Percentiles rank a stretch among this genome's conserved stretches.
Conservation (phyloP, 2,113 vertebrate species). For the Apodemus sylvaticus region DNA sequence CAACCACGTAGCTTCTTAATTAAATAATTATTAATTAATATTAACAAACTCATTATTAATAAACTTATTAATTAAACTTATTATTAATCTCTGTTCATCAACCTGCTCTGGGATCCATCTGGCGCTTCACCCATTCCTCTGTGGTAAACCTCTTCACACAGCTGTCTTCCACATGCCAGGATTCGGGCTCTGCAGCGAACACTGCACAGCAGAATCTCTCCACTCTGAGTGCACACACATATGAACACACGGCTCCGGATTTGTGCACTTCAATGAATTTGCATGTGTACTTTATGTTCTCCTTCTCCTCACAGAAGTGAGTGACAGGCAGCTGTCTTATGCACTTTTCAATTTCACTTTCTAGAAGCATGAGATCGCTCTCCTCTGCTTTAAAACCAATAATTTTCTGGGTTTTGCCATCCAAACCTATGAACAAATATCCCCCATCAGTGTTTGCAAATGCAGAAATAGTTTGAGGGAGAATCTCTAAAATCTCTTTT, state of each 20-base stretch:
- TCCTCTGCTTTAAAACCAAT: not conserved
- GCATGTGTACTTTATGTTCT: accelerated
- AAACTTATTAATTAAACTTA: no score
- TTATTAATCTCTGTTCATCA: not conserved
- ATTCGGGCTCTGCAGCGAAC: not conserved
- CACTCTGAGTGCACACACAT: no score
- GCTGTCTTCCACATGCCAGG: not conserved
- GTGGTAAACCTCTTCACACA: accelerated
- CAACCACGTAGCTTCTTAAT: no score
- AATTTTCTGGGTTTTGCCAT: not conserved
- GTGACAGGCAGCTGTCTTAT: not conserved
- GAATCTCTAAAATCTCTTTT: not conserved
- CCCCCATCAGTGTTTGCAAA: not conserved
- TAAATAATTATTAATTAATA: no score
- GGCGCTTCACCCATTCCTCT: not conserved
- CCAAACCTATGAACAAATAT: not conserved
- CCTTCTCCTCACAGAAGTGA: conserved; percentile 5
- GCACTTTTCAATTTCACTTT: not conserved
- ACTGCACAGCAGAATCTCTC: not conserved
- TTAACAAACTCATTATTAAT: no score
- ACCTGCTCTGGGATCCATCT: not conserved
- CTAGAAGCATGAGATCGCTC: accelerated
- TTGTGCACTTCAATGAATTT: not conserved
- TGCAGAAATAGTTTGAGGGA: not conserved
- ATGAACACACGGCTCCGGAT: accelerated